These are phyloP conservation scores for Tapirus indicus DNA, from an alignment of 2,797 vertebrate genomes.

Conservation along the genomic window DNA sequence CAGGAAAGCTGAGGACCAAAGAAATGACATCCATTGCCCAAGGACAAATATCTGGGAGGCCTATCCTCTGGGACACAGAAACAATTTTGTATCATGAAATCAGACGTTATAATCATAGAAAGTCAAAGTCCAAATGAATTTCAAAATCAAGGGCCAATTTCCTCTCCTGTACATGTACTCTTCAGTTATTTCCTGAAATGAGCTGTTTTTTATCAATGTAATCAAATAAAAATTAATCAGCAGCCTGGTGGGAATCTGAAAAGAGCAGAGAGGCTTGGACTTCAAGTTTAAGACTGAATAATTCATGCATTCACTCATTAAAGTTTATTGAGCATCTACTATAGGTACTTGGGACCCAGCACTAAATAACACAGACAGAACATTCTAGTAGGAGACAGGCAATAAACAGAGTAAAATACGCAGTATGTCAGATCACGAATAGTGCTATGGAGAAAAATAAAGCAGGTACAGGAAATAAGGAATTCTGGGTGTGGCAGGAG, in stretches of 20 bases:
- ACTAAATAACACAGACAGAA: background rate
- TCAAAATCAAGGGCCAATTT: background rate
- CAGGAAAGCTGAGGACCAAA: slow-evolving; percentile 3
- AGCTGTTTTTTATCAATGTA: background rate
- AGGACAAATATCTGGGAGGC: background rate
- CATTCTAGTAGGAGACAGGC: background rate
- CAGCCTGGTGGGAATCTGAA: background rate
- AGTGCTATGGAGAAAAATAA: background rate
- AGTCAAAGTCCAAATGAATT: background rate
- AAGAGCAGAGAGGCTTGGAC: background rate
- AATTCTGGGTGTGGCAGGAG: background rate
- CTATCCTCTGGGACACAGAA: background rate
- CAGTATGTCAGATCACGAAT: background rate
- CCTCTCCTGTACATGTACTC: background rate
- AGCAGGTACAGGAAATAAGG: background rate
- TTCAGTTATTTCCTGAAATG: background rate
- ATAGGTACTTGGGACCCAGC: background rate
- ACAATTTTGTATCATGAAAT: background rate
- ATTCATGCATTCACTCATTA: background rate
- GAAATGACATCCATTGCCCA: background rate
- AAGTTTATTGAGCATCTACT: background rate
- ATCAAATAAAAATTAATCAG: background rate
- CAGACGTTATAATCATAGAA: background rate
- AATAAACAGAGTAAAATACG: background rate
- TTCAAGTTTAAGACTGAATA: background rate